These are phyloP conservation scores for Meloidogyne floridensis DNA, from an alignment of 1,140 invertebrate genomes.

Conservation along the genomic window DNA sequence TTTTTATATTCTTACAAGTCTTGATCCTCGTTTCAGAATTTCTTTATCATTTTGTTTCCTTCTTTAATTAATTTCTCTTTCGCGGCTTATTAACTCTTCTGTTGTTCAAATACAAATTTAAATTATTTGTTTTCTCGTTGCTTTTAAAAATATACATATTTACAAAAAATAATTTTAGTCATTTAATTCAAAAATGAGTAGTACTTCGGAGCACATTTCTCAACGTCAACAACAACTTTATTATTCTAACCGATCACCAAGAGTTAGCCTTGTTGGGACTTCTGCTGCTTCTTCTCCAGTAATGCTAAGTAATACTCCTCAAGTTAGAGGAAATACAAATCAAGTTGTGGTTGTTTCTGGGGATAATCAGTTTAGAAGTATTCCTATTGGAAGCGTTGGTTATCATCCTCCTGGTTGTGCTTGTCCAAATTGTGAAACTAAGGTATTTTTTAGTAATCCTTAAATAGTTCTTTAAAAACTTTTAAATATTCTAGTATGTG, in stretches of 20 bases:
- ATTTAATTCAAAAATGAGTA: constrained; percentile 9
- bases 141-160: no score
- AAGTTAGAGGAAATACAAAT: not conserved
- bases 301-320: not conserved
- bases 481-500: not conserved
- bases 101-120: no score
- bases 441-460: not conserved
- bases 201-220: constrained; percentile 9
- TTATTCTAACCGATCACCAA: constrained; percentile 15
- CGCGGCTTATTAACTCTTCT: no score
- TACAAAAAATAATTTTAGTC: not conserved
- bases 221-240: constrained; percentile 26
- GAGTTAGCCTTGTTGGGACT: not conserved
- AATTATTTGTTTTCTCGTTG: no score
- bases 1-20: no score
- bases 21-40: no score
- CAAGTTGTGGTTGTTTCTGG: constrained; percentile 28
- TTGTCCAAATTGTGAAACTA: constrained; percentile 26
- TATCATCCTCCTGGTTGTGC: constrained; percentile 22
- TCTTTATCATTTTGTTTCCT: no score
- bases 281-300: constrained; percentile 9
- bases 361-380: not conserved
- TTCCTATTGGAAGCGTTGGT: constrained; percentile 15
- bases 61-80: no score
- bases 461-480: not conserved